Evolutionary conservation across 2,888 invertebrate genomes (phyloP), one percentile per base, ranked within the genome.

Genomic region (Eristalis tenax): DNA sequence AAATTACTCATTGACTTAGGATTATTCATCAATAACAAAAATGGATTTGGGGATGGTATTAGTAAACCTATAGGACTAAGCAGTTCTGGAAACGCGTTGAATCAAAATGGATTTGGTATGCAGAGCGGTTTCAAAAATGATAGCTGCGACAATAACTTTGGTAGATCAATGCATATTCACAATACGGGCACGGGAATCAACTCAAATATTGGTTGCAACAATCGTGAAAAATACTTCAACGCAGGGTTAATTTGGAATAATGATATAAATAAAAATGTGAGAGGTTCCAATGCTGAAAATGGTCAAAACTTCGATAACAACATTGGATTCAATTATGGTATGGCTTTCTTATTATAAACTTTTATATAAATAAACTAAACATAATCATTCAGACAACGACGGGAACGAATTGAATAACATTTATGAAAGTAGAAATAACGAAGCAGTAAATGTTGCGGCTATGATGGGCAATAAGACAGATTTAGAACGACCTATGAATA

Each of bases 91-190:
- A 91, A 91, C 84, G 92, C 92, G 74, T 78, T 86, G 63, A 86
- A 75, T 75, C 86, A 75, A 74, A 91, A 92, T 88, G 93, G 93
- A 86, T 89, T 91, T 61, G 92, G 92, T 77, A 91, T 91, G 61
- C 90, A 91, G 66, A 89, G 89, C 26, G 89, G 89, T 83, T 92
- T 92, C 65, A 91, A 92, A 43, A 93, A 94, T 66, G 88, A 90
- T 84, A 90, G 89, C 84, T 90, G 90, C 80, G 91, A 91, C 43
- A 83, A 71, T 65, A 83, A 83, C 83, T n/a, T n/a, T 26, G 71
- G 78, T 43, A 78, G 70, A 74, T 35, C 78, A 40, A 64, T 64
- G 70, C 63, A 70, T 18, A 70, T 70, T 59, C 82, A 74, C 59
- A 64, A 63, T 56, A 63, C 61, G 73, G 69, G 77, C 26, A 8